Percentiles rank a stretch among this genome's conserved stretches.
These are phyloP conservation scores for Diploptera punctata DNA, from an alignment of 2,888 invertebrate species.

Conservation along the genomic window DNA sequence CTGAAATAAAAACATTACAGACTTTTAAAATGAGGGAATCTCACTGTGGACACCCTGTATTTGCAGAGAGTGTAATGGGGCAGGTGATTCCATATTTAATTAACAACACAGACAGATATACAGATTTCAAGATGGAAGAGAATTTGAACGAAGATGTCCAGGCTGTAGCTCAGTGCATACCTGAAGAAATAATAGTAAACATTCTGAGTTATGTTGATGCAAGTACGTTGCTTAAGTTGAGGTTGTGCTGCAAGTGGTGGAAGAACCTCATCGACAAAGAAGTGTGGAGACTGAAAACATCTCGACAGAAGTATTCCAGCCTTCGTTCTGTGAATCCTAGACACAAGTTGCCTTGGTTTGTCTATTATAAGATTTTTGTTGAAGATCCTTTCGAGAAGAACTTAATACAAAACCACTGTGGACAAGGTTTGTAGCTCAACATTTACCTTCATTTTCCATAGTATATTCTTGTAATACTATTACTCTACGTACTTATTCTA, in stretches of 20 bases:
- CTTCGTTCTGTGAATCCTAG: constrained; percentile 49
- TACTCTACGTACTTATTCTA: too few species aligned
- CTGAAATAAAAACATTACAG: too few species aligned
- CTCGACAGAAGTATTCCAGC: constrained; percentile 45
- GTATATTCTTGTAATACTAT: too few species aligned
- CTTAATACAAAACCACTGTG: constrained; percentile 60
- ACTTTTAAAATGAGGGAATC: too few species aligned
- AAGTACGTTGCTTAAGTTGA: constrained; percentile 54
- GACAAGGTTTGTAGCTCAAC: constrained; percentile 49
- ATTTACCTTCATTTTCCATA: too few species aligned
- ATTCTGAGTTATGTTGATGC: constrained; percentile 56
- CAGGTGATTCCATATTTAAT: too few species aligned
- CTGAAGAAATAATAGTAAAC: constrained; percentile 58
- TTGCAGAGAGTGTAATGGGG: too few species aligned
- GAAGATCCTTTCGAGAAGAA: constrained; percentile 57
- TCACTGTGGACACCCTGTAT: too few species aligned
- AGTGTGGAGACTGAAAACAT: constrained; percentile 55
- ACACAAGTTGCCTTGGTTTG: constrained; percentile 53
- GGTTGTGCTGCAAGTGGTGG: constrained; percentile 61
- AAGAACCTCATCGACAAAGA: constrained; percentile 55
- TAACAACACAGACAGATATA: too few species aligned
- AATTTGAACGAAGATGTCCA: too few species aligned
- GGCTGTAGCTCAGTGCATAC: too few species aligned
- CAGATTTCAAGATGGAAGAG: too few species aligned
- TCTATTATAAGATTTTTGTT: constrained; percentile 55